Percentiles rank a stretch among this genome's conserved stretches.
phyloP scores from a whole-genome alignment of 2,797 vertebrate genomes.

The Distichodus sexfasciatus region DNA sequence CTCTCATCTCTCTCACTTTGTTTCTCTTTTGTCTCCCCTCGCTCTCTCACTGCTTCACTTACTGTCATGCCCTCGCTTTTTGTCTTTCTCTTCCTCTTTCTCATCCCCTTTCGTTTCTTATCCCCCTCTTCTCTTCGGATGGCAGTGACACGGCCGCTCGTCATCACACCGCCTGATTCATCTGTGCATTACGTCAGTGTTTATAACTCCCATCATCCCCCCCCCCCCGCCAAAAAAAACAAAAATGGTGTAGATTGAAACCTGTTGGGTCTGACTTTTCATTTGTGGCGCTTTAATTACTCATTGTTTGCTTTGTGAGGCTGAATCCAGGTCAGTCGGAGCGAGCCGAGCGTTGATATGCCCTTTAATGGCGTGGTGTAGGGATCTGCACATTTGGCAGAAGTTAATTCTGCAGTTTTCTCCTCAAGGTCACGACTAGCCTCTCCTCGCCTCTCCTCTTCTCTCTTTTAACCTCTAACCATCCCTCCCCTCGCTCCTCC shows the following conservation, averaged over 20 bases:
- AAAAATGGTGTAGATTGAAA: not conserved
- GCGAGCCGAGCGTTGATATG: not conserved
- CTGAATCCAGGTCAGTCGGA: not conserved
- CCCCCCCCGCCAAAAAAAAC: too few species aligned
- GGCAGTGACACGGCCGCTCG: too few species aligned
- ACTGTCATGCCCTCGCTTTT: not conserved
- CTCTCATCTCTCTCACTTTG: conserved; percentile 8
- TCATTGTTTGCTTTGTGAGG: not conserved
- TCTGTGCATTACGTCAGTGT: conserved; percentile 7
- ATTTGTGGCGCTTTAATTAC: not conserved
- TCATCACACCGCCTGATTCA: conserved; percentile 12
- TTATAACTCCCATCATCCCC: conserved; percentile 1
- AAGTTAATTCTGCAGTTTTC: conserved; percentile 3
- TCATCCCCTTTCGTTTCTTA: not conserved
- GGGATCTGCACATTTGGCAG: conserved; percentile 8
- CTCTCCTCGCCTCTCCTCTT: conserved; percentile 31
- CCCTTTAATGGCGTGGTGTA: too few species aligned
- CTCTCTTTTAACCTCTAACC: too few species aligned
- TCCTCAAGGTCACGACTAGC: not conserved
- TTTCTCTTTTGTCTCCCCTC: conserved; percentile 46
- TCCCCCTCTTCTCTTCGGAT: not conserved
- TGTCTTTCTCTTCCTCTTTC: not conserved
- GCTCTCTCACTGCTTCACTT: not conserved
- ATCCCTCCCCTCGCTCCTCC: conserved; percentile 23
- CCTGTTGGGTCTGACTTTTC: not conserved